Conservation (phyloP, 92 coral and sea anemone species). For the Heliopora coerulea region DNA sequence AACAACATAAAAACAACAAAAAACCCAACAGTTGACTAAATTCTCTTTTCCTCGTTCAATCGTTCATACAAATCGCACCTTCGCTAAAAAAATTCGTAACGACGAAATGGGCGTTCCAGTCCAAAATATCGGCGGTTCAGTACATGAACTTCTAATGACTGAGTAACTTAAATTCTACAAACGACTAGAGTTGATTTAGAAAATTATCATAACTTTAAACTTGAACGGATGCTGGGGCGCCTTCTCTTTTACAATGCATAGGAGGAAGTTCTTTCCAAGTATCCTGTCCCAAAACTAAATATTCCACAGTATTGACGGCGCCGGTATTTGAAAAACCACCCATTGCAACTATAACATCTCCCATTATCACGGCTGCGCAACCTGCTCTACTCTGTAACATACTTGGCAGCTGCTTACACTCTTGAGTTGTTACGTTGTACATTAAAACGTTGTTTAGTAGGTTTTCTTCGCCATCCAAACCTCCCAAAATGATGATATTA, state of each 20-base stretch:
- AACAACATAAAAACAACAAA: too few relatives aligned
- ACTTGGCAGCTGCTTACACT: slow-evolving; percentile 67
- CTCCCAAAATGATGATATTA: slow-evolving; percentile 25
- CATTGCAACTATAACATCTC: slow-evolving; percentile 63
- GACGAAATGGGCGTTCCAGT: too few relatives aligned
- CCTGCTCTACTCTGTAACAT: slow-evolving; percentile 79
- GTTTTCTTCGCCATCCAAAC: not conserved
- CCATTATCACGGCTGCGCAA: slow-evolving; percentile 70
- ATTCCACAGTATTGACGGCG: not conserved
- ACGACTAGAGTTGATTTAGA: too few relatives aligned
- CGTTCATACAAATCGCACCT: too few relatives aligned
- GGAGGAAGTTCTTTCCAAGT: slow-evolving; percentile 13
- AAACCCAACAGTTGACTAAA: too few relatives aligned
- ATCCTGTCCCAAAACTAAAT: not conserved
- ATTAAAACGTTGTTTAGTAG: slow-evolving; percentile 17
- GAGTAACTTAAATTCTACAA: too few relatives aligned
- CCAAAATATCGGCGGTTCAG: too few relatives aligned
- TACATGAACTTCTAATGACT: too few relatives aligned
- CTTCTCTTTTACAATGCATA: slow-evolving; percentile 3
- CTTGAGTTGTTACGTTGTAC: slow-evolving; percentile 67
- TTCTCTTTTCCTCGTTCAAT: too few relatives aligned
- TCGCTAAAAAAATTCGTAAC: too few relatives aligned
- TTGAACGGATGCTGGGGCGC: slow-evolving; percentile 14
- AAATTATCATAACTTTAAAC: not conserved
- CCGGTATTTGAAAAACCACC: slow-evolving; percentile 69